Base-by-base conservation (phyloP, 2,797 vertebrate genomes). In the Fistularia commersonii region DNA sequence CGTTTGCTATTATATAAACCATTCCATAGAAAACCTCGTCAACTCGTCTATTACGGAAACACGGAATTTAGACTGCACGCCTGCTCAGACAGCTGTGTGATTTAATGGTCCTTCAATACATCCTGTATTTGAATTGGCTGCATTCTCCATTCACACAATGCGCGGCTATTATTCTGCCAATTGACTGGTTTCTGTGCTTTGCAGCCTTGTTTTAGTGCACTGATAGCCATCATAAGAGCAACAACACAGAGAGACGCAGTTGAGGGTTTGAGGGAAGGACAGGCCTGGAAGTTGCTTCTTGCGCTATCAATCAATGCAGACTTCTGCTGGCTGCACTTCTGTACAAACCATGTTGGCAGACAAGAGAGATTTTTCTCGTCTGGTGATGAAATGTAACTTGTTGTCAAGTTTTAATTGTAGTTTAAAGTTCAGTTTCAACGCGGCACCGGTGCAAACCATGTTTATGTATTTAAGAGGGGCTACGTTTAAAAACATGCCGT, bases 151-250 rank as follows among this genome's bases (percentile, higher is more conserved):
- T 80, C 73, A 70, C 69, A 79, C 77, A 87, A 87, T 84, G 59
- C 50, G 56, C 32, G n/a, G 75, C 72, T 76, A 83, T 89, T 86
- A 87, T 85, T 67, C 76, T 45, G 62, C 76, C 5, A 64, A 69
- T 66, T 51, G 58, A 80, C 74, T 78, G 57, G 51, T 50, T 75
- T 76, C 76, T 80, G 54, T 77, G 66, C 85, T 77, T 69, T 75
- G 72, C 77, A n/a, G 70, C 71, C 72, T 84, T 84, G 74, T 87
- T 90, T 81, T 80, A 84, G 63, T 72, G 44, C 69, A 45, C 61
- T 82, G 89, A 91, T 90, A 89, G 60, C 59, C 74, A 86, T 91
- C 87, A 73, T 52, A 82, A 83, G 62, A 87, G 64, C 74, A 88
- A 88, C 85, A 84, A 59, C 61, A 48, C 57, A 60, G 60, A 46